Evolutionary conservation across 1,140 invertebrate genomes (phyloP), one percentile per base, ranked within the genome.

Genomic region (Apis florea): DNA sequence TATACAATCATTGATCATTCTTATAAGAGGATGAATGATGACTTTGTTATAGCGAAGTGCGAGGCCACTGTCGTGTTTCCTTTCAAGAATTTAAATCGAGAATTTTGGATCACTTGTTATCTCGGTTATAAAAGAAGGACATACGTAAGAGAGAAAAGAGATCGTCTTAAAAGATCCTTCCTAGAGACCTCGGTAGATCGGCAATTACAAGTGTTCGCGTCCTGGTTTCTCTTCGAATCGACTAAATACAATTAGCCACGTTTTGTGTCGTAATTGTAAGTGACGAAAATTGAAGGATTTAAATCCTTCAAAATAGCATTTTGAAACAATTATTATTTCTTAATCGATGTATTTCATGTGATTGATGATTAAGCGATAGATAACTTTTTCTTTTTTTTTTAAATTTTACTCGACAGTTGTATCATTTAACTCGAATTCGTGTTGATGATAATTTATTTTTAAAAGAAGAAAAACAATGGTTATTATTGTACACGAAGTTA

Each of bases 61-160:
- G 51, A 82, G 51, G 21, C 0, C 58, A 79, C 8, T 0, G 54
- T n/a, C 11, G 54, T 19, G 56, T 66, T 49, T 79, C 31, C 1
- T 19, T 79, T 66, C 10, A 13, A 79, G 19, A 64, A 69, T 68
- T 79, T 54, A 58, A n/a, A 64, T 73, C 19, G 54, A 56, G 58
- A 81, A 58, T 67, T 67, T 51, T 15, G 51, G 64, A 4, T 67
- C 13, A 59, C 54, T 70, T 70, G 31, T 77, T 77, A 40, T 40
- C 31, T 40, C 31, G 31, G 31, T 40, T 40, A 40, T 54, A 72
- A 79, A 47, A 40, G 64, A 81, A 83, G 78, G 82, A 83, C 71
- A 56, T 15, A 21, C 3, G 10, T 21, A 24, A 49, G 47, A 79
- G 17, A 59, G 49, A 81, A 80, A 67, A 70, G 63, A 68, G n/a